Conservation (phyloP, 2,888 invertebrate species). For the Seira sanloemensis region DNA sequence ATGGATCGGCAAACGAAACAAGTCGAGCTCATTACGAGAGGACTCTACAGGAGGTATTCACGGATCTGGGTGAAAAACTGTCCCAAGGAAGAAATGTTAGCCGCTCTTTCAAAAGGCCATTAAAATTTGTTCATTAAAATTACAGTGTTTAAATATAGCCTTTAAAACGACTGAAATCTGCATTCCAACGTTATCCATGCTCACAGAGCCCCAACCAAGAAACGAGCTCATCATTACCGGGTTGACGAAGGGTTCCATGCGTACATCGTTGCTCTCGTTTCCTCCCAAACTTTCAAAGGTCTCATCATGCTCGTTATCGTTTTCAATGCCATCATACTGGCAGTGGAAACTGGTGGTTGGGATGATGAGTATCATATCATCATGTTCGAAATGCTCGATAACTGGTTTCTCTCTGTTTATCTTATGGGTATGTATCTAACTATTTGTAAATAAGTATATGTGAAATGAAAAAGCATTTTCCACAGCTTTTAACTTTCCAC, state of each 20-base stretch:
- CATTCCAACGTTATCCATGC: too few species aligned
- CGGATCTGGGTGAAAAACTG: conserved; percentile 63
- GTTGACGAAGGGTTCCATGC: conserved; percentile 62
- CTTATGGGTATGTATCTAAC: conserved; percentile 8
- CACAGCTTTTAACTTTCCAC: too few species aligned
- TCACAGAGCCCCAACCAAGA: conserved; percentile 28
- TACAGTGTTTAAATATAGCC: too few species aligned
- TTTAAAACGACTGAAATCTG: too few species aligned
- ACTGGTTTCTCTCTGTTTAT: conserved; percentile 53
- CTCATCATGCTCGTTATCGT: conserved; percentile 67
- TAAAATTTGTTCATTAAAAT: too few species aligned
- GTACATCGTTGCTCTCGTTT: conserved; percentile 60
- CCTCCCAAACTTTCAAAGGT: conserved; percentile 61
- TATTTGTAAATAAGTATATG: neutral
- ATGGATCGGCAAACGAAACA: conserved; percentile 6
- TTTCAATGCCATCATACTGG: conserved; percentile 67
- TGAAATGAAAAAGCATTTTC: too few species aligned
- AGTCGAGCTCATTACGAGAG: conserved; percentile 26
- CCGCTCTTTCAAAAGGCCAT: too few species aligned
- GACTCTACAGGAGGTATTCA: conserved; percentile 49
- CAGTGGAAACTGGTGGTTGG: conserved; percentile 63
- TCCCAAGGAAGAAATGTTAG: conserved; percentile 50
- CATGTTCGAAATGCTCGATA: conserved; percentile 59
- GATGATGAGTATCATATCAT: neutral
- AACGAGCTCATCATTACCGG: conserved; percentile 51